Percentiles rank a stretch among this genome's conserved stretches.
Evolutionary conservation across 1,140 invertebrate genomes (phyloP).

Genomic region (Aphaenogaster floridana): DNA sequence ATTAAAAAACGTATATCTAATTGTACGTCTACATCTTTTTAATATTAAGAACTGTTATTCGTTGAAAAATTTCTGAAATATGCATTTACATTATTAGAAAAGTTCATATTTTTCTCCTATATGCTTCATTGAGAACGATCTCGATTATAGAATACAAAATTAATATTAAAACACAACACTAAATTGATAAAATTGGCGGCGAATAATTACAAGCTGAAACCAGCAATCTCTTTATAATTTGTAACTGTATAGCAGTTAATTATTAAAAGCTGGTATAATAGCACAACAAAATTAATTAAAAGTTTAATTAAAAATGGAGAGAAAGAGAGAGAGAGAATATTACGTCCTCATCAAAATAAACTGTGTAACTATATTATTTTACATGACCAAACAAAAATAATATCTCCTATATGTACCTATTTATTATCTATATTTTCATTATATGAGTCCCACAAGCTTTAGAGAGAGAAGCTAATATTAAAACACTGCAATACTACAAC

Average conservation of each 20-base stretch:
- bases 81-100: neutral
- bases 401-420: neutral
- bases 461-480: neutral
- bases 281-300: conserved; percentile 24
- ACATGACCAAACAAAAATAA: neutral
- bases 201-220: neutral
- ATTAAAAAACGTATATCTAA: neutral
- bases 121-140: neutral
- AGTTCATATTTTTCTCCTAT: neutral
- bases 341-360: neutral
- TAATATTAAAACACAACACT: neutral
- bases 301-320: conserved; percentile 20
- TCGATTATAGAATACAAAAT: neutral
- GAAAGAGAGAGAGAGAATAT: neutral
- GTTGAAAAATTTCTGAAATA: neutral
- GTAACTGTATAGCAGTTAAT: conserved; percentile 10
- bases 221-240: conserved; percentile 6
- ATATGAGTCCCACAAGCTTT: neutral
- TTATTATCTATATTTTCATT: neutral
- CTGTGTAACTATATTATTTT: neutral
- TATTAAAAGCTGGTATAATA: conserved; percentile 16
- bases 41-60: neutral
- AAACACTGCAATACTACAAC: neutral
- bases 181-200: conserved; percentile 28
- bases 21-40: too few relatives aligned